A percentile compares a stretch with the other conserved stretches of the same genome.
phyloP scores from a whole-genome alignment of 2,113 vertebrate species.

The Sialia sialis region DNA sequence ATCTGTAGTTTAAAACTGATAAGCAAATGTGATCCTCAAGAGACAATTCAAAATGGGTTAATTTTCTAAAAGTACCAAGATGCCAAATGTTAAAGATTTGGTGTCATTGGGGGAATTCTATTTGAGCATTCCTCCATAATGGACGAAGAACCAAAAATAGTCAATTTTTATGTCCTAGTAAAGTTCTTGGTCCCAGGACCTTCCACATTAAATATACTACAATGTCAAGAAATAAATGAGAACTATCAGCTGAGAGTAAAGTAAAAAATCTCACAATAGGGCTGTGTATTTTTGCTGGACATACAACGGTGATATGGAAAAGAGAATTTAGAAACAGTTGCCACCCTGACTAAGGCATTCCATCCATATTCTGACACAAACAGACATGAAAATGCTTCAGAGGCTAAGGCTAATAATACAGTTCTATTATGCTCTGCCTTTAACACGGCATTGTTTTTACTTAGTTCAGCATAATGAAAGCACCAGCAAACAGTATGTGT shows the following conservation, averaged over 20 bases:
- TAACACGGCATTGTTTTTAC: not conserved
- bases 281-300: not conserved
- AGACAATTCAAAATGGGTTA: not conserved
- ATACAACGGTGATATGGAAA: not conserved
- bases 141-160: not conserved
- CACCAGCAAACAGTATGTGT: not conserved
- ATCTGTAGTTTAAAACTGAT: not conserved
- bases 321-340: not conserved
- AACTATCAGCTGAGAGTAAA: not conserved
- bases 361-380: not conserved
- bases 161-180: constrained; percentile 7
- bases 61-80: not conserved
- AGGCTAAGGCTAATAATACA: not conserved
- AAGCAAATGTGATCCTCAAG: not conserved
- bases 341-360: not conserved
- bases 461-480: not conserved
- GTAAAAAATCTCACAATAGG: not conserved
- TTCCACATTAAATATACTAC: not conserved
- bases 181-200: not conserved
- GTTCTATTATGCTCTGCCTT: not conserved
- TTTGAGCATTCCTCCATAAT: not conserved
- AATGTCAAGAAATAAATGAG: not conserved
- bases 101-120: not conserved
- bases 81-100: not conserved
- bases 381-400: not conserved